Conservation (phyloP, 2,113 vertebrate genomes). For the Serilophus lunatus region DNA sequence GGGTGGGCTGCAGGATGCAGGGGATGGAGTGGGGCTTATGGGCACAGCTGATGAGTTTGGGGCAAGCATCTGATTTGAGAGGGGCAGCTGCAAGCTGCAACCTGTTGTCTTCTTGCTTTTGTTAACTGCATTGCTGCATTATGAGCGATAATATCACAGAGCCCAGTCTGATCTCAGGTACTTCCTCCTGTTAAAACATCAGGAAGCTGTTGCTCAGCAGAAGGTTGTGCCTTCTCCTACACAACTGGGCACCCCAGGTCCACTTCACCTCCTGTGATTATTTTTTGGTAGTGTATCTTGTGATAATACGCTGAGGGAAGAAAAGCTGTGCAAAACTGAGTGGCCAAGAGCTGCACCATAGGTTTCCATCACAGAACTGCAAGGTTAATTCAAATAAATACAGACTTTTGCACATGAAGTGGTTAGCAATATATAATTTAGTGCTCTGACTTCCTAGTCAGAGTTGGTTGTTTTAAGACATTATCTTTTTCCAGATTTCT, state of each 20-base stretch:
- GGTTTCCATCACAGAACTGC: neutral
- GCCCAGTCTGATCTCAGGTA: neutral
- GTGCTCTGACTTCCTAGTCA: neutral
- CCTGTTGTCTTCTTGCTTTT: neutral
- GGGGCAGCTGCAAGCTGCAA: neutral
- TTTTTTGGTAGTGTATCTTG: neutral
- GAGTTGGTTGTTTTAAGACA: neutral
- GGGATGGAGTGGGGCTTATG: neutral
- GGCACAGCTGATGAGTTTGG: neutral
- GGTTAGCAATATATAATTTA: neutral
- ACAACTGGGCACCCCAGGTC: accelerated
- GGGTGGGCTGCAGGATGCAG: neutral
- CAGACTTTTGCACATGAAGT: neutral
- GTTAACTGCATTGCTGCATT: neutral
- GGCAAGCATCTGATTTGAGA: neutral
- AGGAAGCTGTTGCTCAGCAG: neutral
- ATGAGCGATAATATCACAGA: neutral
- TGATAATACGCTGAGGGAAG: neutral
- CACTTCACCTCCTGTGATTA: accelerated
- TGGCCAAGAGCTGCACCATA: neutral
- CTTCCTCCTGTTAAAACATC: neutral
- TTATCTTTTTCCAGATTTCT: neutral
- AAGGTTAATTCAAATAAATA: neutral
- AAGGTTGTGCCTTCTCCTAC: neutral
- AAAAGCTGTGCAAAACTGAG: neutral